Conservation (phyloP, 2,797 vertebrate genomes). For the Micrastur ruficollis region DNA sequence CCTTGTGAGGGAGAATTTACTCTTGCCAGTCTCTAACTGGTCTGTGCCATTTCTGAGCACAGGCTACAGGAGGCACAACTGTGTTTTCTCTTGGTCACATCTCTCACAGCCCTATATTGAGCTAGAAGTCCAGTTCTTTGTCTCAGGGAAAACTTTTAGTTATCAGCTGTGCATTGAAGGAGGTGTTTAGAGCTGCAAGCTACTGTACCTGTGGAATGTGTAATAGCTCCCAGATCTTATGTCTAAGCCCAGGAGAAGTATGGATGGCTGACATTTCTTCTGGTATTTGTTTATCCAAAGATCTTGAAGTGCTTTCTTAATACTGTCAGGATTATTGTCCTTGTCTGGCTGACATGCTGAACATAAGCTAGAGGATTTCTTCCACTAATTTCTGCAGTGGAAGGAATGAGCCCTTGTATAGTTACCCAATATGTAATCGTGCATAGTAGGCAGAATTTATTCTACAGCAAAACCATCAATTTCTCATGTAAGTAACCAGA, state of each 20-base stretch:
- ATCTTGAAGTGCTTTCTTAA: background rate
- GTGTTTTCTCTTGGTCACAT: background rate
- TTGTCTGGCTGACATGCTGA: background rate
- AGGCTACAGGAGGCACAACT: background rate
- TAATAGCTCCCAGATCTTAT: background rate
- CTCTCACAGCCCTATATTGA: background rate
- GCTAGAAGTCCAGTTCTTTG: background rate
- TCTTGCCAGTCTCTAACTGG: background rate
- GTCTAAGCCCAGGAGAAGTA: background rate
- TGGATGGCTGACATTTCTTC: background rate
- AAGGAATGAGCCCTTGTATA: background rate
- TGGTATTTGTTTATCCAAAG: background rate
- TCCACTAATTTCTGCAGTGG: background rate
- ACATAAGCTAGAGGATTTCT: background rate
- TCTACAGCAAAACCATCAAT: background rate
- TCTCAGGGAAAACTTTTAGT: background rate
- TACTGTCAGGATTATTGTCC: background rate
- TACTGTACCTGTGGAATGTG: background rate
- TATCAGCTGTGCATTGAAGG: background rate
- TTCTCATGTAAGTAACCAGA: background rate
- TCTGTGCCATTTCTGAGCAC: background rate
- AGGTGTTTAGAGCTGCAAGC: background rate
- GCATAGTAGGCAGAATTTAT: background rate
- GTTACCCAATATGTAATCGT: background rate
- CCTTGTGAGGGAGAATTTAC: background rate